These are phyloP conservation scores for Magallana gigas DNA, from an alignment of 1,140 invertebrate genomes.

Conservation along the genomic window DNA sequence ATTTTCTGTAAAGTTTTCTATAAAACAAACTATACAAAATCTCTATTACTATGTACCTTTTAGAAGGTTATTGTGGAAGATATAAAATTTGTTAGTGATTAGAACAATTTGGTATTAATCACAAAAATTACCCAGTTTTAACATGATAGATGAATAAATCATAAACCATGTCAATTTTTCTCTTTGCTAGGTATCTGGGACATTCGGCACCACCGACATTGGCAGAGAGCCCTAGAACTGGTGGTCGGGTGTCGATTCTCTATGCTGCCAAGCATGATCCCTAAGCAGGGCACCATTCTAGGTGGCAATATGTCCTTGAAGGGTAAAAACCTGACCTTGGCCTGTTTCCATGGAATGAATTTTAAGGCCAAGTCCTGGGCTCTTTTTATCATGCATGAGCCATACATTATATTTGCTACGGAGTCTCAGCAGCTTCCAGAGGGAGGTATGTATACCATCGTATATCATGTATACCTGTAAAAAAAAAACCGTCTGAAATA, in stretches of 20 bases:
- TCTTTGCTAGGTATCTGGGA: conserved; percentile 60
- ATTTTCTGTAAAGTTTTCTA: no score
- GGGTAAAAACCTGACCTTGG: conserved; percentile 93
- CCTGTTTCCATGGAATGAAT: conserved; percentile 98
- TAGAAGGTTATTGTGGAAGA: no score
- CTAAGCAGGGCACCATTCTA: conserved; percentile 88
- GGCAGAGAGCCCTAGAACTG: conserved; percentile 89
- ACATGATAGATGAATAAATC: not conserved
- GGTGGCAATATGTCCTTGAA: conserved; percentile 90
- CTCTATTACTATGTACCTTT: no score
- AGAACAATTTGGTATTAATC: no score
- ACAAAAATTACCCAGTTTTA: no score
- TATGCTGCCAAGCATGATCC: conserved; percentile 86
- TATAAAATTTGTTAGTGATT: no score
- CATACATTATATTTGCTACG: conserved; percentile 96
- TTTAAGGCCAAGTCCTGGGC: conserved; percentile 98
- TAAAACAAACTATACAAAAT: no score
- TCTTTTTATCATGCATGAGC: conserved; percentile 95
- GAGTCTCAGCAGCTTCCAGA: conserved; percentile 86
- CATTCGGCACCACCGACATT: conserved; percentile 90
- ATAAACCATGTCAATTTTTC: not conserved
- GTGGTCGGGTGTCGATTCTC: conserved; percentile 87
- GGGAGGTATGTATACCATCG: conserved; percentile 61
- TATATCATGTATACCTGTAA: not conserved
- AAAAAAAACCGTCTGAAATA: not conserved